Evolutionary conservation across 2,888 invertebrate genomes (phyloP).

Genomic region (Chaetogeoica ovagalla): DNA sequence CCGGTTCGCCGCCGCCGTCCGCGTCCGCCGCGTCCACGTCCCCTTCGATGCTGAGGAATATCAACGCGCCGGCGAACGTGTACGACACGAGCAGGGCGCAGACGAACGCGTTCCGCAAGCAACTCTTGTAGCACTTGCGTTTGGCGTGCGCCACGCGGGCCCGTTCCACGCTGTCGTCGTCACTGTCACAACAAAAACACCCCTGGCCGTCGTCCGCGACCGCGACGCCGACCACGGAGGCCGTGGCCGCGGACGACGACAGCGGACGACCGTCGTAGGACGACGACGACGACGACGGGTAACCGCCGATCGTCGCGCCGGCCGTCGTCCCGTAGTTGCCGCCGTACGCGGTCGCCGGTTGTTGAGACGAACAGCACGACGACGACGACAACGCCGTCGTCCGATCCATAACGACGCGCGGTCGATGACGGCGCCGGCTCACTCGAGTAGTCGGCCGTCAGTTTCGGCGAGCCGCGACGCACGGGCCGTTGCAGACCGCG

Average conservation of each 20-base stretch:
- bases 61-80: conserved; percentile 75
- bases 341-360: background rate
- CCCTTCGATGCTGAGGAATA: conserved; percentile 79
- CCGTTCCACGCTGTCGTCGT: conserved; percentile 65
- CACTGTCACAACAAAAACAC: conserved; percentile 64
- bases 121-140: conserved; percentile 71
- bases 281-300: background rate
- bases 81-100: conserved; percentile 80
- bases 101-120: conserved; percentile 80
- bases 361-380: conserved; percentile 23
- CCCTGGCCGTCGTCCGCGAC: conserved; percentile 56
- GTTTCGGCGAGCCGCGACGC: background rate
- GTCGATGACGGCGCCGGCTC: conserved; percentile 9
- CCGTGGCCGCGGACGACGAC: background rate
- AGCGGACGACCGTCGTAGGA: too few species aligned
- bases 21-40: conserved; percentile 60
- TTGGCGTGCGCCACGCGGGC: conserved; percentile 63
- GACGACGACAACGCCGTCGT: conserved; percentile 5
- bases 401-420: conserved; percentile 18
- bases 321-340: background rate
- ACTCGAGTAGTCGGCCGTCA: background rate
- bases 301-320: background rate
- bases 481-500: background rate
- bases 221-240: background rate
- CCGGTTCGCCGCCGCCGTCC: conserved; percentile 37